phyloP scores from a whole-genome alignment of 2,113 vertebrate species.

The Cacatua alba region DNA sequence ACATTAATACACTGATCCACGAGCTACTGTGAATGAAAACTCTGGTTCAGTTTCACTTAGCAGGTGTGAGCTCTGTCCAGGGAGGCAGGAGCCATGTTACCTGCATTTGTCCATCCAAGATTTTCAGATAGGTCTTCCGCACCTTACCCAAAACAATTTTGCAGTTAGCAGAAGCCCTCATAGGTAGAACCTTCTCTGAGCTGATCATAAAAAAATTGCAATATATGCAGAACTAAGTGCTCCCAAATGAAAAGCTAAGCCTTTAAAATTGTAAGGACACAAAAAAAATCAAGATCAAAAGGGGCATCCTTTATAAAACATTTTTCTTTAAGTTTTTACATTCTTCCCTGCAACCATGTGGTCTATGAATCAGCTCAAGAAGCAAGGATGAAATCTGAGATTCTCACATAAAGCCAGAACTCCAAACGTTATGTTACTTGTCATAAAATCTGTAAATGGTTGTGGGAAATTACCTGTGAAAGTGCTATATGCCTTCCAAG shows the following conservation, averaged over 20 bases:
- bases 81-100: background rate
- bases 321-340: background rate
- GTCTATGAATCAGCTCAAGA: background rate
- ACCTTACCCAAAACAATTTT: background rate
- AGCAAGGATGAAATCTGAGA: background rate
- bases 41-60: background rate
- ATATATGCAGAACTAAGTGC: background rate
- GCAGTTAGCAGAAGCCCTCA: background rate
- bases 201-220: background rate
- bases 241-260: background rate
- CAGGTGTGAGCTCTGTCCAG: background rate
- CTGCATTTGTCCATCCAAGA: rapidly evolving
- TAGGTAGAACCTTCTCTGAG: background rate
- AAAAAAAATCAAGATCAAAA: background rate
- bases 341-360: background rate
- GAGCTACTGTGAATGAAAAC: background rate
- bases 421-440: background rate
- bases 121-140: background rate
- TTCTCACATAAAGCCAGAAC: background rate
- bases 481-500: conserved; percentile 12
- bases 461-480: conserved; percentile 32
- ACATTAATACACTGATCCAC: too few relatives aligned
- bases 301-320: background rate
- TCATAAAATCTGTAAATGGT: conserved; percentile 7
- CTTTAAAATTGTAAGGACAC: background rate